Base-by-base conservation (phyloP, 2,797 vertebrate species). In the Rhincodon typus region DNA sequence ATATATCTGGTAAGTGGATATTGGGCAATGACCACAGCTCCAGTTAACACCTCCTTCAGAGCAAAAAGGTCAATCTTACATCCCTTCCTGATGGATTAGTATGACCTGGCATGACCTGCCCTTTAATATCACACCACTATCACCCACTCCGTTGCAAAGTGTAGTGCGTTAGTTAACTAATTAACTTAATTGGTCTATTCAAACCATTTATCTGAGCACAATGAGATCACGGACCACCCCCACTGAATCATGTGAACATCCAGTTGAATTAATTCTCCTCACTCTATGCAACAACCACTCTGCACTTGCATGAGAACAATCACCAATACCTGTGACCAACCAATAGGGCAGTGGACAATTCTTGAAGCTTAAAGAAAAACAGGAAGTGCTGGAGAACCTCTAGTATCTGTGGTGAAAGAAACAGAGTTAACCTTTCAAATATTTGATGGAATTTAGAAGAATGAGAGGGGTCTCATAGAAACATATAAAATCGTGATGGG, bases 171-270 rank as follows among this genome's bases (percentile, higher is more conserved):
- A 74, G 70, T 57, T 95, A 95, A 95, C 94, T 77, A 57, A 77
- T 95, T 95, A 95, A 95, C 46, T 95, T 95, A 77, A 95, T 95
- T 95, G 94, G 30, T 50, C 72, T 30, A 77, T 95, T 77, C 27
- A 95, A 77, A 95, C 94, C 46, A 77, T 70, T 93, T 93, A 21
- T 42, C 21, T 10, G 8, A 38, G 90, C 70, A n/a, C 94, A 57
- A 57, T 77, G 70, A 53, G 30, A 8, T 95, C 70, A 42, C 19
- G 1, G 94, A 62, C 57, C 57, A 62, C 6, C 6, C 13, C 27
- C 50, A 72, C 50, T 53, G 25, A 94, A 77, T 72, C 69, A 50
- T 53, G 67, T 70, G 30, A 77, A 77, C 30, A 30, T 95, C 19
- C 30, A 34, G 69, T 13, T 77, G 57, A 34, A 70, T n/a, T n/a